These are phyloP conservation scores for Antechinus flavipes DNA, from an alignment of 2,113 vertebrate genomes.

Conservation along the genomic window DNA sequence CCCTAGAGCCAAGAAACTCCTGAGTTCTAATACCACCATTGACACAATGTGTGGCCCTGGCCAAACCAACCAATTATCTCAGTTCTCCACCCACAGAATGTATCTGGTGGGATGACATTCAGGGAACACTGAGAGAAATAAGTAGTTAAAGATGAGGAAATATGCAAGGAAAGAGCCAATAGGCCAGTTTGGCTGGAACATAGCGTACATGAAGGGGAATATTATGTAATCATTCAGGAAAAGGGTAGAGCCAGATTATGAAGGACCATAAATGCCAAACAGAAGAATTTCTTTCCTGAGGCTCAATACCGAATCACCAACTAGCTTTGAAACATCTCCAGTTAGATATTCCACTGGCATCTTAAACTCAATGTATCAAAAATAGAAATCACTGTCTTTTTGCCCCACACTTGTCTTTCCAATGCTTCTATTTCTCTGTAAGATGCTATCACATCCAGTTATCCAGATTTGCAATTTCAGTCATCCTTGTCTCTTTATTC, in stretches of 20 bases:
- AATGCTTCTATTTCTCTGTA: background rate
- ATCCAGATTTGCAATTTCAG: background rate
- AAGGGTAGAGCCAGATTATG: background rate
- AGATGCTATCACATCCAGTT: background rate
- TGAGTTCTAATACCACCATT: background rate
- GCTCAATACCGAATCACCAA: background rate
- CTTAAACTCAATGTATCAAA: background rate
- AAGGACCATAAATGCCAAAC: background rate
- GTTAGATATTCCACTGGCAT: background rate
- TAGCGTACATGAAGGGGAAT: background rate
- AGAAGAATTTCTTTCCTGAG: background rate
- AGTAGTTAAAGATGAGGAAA: background rate
- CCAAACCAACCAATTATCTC: conserved; percentile 1
- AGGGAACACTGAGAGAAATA: conserved; percentile 27
- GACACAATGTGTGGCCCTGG: background rate
- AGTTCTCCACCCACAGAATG: background rate
- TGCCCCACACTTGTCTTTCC: background rate
- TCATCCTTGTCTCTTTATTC: background rate
- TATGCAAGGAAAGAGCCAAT: background rate
- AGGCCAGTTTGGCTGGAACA: background rate
- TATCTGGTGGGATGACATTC: background rate
- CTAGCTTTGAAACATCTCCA: background rate
- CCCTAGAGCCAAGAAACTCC: conserved; percentile 28
- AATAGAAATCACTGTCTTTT: background rate
- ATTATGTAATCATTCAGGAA: background rate